Evolutionary conservation across 2,113 vertebrate genomes (phyloP).

Genomic region (Willisornis vidua): DNA sequence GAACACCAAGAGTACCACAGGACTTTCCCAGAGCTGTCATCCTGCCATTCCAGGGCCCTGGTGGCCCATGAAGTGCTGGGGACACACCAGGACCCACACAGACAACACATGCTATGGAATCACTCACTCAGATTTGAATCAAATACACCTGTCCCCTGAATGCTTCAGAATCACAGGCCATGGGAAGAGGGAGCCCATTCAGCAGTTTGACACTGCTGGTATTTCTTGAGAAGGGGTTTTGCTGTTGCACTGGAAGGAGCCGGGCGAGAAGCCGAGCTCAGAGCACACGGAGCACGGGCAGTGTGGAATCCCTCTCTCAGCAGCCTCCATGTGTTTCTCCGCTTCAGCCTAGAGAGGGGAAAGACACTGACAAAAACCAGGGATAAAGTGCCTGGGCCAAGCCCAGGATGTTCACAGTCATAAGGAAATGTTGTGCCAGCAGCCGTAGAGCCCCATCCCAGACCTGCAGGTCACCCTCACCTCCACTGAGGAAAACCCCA

Average conservation of each 20-base stretch:
- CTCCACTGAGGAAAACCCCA: neutral
- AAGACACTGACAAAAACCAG: neutral
- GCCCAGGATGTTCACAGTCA: rapidly evolving
- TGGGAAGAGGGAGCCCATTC: neutral
- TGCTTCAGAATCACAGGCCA: neutral
- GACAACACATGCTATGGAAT: neutral
- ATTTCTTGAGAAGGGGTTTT: neutral
- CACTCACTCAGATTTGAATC: neutral
- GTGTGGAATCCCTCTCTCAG: neutral
- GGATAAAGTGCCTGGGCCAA: neutral
- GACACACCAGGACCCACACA: neutral
- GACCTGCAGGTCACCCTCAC: neutral
- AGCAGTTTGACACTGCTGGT: neutral
- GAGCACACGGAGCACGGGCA: neutral
- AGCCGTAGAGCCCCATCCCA: neutral
- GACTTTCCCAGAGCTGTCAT: neutral
- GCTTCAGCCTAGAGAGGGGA: neutral
- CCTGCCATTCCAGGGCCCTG: rapidly evolving
- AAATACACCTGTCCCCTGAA: rapidly evolving
- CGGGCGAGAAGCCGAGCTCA: rapidly evolving
- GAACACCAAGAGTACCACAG: rapidly evolving
- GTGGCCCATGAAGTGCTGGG: neutral
- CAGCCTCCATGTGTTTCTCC: neutral
- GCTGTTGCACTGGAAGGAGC: neutral
- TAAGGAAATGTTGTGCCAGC: rapidly evolving